Conservation (phyloP, 2,888 invertebrate species). For the Oxytorus armatus region DNA sequence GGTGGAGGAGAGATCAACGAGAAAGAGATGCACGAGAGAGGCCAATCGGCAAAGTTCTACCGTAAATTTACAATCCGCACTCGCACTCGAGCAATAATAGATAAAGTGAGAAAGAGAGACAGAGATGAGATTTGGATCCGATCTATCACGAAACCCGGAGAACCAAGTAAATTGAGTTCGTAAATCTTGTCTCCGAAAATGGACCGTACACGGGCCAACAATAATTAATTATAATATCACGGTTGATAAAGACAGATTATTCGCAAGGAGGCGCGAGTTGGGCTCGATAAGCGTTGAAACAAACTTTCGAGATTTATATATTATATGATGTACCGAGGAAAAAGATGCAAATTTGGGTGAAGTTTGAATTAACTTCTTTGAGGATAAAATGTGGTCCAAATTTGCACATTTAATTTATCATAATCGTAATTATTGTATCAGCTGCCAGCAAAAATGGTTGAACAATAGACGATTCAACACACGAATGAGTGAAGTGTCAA, state of each 20-base stretch:
- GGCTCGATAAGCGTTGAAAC: background rate
- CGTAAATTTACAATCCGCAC: conserved; percentile 60
- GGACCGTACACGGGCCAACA: conserved; percentile 33
- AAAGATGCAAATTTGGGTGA: too few species aligned
- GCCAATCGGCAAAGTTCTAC: conserved; percentile 54
- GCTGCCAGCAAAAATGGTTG: background rate
- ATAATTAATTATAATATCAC: conserved; percentile 55
- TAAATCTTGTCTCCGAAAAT: conserved; percentile 49
- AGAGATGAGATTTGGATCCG: conserved; percentile 49
- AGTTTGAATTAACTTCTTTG: too few species aligned
- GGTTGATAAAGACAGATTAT: conserved; percentile 21
- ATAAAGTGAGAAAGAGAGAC: conserved; percentile 13
- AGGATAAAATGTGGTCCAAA: too few species aligned
- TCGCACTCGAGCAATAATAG: conserved; percentile 52
- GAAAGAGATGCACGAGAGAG: conserved; percentile 18
- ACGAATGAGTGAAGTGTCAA: too few species aligned
- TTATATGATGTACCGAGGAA: too few species aligned
- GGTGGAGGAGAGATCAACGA: conserved; percentile 1
- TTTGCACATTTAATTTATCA: background rate
- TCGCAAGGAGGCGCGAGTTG: conserved; percentile 2
- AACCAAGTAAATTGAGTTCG: conserved; percentile 49
- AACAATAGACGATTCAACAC: too few species aligned
- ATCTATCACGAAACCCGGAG: conserved; percentile 39
- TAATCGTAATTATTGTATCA: background rate
- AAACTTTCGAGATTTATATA: conserved; percentile 2